Base-by-base conservation (phyloP, 1,140 invertebrate species). In the fruit fly (Drosophila melanogaster) region DNA sequence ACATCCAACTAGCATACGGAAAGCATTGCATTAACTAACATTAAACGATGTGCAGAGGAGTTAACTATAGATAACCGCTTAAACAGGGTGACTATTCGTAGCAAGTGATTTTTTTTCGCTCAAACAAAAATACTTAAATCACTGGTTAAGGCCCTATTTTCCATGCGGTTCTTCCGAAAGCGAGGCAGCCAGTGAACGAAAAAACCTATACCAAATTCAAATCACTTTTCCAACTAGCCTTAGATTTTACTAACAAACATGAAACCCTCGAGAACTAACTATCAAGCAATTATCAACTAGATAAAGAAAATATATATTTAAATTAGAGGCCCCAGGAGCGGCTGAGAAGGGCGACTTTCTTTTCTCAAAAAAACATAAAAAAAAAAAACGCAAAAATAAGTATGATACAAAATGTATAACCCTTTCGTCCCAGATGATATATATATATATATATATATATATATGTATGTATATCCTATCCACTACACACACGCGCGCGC, bases 191-290 rank as follows among this genome's bases (percentile, higher is more conserved):
- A 14, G 24, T 26, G 7, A 41, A 41, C 15, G 7, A 17, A 17
- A 17, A 24, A 47, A 19, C 41, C 15, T 11, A 47, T 30, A 24
- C 22, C 35, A 35, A 71, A 72, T 44, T 41, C 54, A 55, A 73
- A 83, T 57, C 62, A 81, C 70, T 81, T 75, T 83, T 81, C 53
- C 55, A 81, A 57, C 75, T 81, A 81, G 79, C 79, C 80, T 83
- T 81, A 83, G 75, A 83, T 62, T 79, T 57, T 70, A 70, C 50
- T 83, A 83, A 43, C 33, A 44, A 62, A 53, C 17, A 57, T 59
- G 43, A 61, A 65, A 15, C 62, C 62, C 57, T 66, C 43, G 35
- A 66, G 35, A 70, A 33, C 30, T 38, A 69, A 70, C 65, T 56
- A 70, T 47, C 62, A 70, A 70, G 50, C 49, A 67, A 70, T 69